phyloP scores from a whole-genome alignment of 2,113 vertebrate species.

The Spea multiplicata region DNA sequence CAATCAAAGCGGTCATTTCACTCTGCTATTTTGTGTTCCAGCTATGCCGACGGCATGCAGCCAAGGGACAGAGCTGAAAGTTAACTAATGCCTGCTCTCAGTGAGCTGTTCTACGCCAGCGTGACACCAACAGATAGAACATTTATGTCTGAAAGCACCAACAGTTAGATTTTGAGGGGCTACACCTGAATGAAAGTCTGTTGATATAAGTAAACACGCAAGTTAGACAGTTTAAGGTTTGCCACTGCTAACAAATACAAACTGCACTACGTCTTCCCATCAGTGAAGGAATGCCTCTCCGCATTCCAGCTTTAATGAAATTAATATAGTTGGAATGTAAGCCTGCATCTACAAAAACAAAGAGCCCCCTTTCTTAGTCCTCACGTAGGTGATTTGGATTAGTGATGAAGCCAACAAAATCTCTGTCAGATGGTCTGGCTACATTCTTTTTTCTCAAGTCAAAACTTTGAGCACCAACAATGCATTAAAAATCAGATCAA shows the following conservation, averaged over 20 bases:
- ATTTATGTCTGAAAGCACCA: too few relatives aligned
- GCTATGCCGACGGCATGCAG: too few relatives aligned
- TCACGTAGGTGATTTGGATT: slow-evolving; percentile 8
- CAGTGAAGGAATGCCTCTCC: slow-evolving; percentile 65
- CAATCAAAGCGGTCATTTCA: too few relatives aligned
- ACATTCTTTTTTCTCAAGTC: slow-evolving; percentile 10
- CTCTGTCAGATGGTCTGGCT: slow-evolving; percentile 35
- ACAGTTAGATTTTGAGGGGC: too few relatives aligned
- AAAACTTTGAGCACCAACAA: slow-evolving; percentile 6
- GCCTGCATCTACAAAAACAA: slow-evolving; percentile 71
- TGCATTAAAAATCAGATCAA: neutral
- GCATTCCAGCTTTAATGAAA: slow-evolving; percentile 86
- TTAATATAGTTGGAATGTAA: slow-evolving; percentile 79
- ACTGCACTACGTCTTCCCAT: slow-evolving; percentile 35
- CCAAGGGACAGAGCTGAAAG: too few relatives aligned
- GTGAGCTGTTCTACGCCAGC: too few relatives aligned
- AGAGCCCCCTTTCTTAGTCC: slow-evolving; percentile 50
- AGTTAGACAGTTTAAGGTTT: too few relatives aligned
- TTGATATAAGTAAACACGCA: too few relatives aligned
- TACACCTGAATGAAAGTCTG: too few relatives aligned
- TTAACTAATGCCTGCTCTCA: too few relatives aligned
- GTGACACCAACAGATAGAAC: too few relatives aligned
- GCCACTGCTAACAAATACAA: neutral
- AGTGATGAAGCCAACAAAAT: slow-evolving; percentile 37
- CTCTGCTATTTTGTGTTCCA: too few relatives aligned